Base-by-base conservation (phyloP, 2,888 invertebrate species). In the Seira sanloemensis region DNA sequence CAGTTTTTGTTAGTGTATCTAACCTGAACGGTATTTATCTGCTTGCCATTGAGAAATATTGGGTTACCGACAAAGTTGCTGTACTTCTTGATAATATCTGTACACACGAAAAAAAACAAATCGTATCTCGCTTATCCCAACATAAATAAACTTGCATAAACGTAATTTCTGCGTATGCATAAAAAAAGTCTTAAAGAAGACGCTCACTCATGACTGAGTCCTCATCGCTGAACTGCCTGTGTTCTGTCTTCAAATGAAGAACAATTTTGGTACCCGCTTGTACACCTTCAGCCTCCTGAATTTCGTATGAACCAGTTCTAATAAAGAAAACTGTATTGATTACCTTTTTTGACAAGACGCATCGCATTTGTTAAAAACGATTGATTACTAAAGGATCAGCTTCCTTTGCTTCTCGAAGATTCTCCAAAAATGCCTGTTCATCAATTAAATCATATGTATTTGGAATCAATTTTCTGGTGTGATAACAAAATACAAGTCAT, bases 11-110 rank as follows among this genome's bases (percentile, higher is more conserved):
- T n/a, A 72, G n/a, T 46, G 18, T 5, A 25, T 27, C 69, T 77
- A 88, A 94, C 95, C 93, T 95, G 94, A 67, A 98, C 95, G 69
- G 95, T 95, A 91, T 99, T 99, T 0, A 95, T 95, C 91, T 95
- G 95, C 89, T 95, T 95, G 84, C 97, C 96, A 91, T 99, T 98
- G 23, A 99, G 92, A 89, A 94, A 95, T 90, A 99, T 97, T 0
- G 98, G 97, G 90, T 96, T 96, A 37, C 97, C 97, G 65, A 99
- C 97, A 91, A 99, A 99, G 91, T 98, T 98, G 91, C 98, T 98
- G 92, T 99, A 99, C 91, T 98, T 98, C 90, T 96, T 95, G 21
- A 98, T 96, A 65, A 98, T 95, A 88, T 93, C 96, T 95, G 92
- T 74, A 92, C 66, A 21, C 58, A n/a, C n/a, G 58, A 58, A 16